A percentile compares a stretch with the other conserved stretches of the same genome.
These are phyloP conservation scores for Labeo calbasu DNA, from an alignment of 2,797 vertebrate genomes.

Conservation along the genomic window DNA sequence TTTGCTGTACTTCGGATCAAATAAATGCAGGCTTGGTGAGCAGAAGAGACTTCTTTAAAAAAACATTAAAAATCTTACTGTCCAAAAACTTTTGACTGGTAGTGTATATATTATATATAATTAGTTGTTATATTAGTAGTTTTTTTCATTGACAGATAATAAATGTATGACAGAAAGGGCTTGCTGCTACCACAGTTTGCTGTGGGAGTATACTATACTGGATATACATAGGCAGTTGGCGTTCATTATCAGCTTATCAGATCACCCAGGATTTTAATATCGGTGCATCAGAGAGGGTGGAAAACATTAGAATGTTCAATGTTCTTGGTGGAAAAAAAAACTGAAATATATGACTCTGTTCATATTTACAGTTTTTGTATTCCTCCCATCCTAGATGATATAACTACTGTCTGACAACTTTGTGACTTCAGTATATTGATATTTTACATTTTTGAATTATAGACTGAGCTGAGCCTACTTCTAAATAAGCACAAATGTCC, in stretches of 20 bases:
- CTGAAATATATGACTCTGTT: neutral
- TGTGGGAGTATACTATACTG: neutral
- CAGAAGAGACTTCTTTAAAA: too few relatives aligned
- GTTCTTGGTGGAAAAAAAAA: neutral
- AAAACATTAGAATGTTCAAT: neutral
- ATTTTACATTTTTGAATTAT: neutral
- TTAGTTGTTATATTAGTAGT: neutral
- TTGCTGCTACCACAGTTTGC: neutral
- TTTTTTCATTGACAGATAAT: neutral
- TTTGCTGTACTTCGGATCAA: too few relatives aligned
- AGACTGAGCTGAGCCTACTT: neutral
- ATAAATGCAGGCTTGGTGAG: too few relatives aligned
- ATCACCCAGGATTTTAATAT: conserved; percentile 8
- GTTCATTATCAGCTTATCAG: neutral
- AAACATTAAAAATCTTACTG: too few relatives aligned
- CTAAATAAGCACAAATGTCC: conserved; percentile 15
- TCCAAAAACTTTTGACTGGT: too few relatives aligned
- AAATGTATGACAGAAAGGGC: neutral
- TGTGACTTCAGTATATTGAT: neutral
- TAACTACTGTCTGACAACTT: neutral
- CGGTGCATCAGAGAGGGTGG: neutral
- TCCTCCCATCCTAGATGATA: neutral
- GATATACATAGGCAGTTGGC: neutral
- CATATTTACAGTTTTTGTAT: neutral
- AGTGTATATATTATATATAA: neutral